These are phyloP conservation scores for Spodoptera frugiperda DNA, from an alignment of 1,140 invertebrate genomes.

Conservation along the genomic window DNA sequence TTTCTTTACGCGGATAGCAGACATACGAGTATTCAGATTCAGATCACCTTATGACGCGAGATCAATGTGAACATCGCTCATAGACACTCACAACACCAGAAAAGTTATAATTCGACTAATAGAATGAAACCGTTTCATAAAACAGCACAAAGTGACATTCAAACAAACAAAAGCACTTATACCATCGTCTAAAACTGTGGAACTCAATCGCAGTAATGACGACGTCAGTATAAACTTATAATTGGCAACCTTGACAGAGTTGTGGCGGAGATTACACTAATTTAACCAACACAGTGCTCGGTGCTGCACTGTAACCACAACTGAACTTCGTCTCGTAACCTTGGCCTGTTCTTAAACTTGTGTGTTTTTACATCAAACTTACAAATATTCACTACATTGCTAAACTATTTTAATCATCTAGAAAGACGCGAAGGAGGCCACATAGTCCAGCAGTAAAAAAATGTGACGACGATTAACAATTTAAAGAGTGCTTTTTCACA, in stretches of 20 bases:
- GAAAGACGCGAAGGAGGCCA: no score
- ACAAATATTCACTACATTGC: not conserved
- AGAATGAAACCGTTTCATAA: no score
- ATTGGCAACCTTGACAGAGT: conserved; percentile 66
- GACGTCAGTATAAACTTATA: conserved; percentile 50
- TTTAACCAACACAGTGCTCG: conserved; percentile 53
- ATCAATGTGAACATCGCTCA: no score
- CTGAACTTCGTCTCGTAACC: conserved; percentile 62
- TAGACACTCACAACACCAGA: no score
- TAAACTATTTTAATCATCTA: no score
- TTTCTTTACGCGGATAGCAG: no score
- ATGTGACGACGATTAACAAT: no score
- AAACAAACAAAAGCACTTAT: not conserved
- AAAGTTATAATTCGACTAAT: no score
- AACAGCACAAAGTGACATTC: not conserved
- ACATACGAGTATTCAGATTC: no score
- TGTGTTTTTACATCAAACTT: conserved; percentile 8
- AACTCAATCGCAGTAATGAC: conserved; percentile 42
- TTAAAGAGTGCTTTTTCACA: no score
- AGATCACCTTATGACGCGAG: no score
- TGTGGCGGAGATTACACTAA: conserved; percentile 73
- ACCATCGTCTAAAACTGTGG: not conserved
- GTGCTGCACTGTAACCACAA: conserved; percentile 58
- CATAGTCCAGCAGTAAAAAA: no score
- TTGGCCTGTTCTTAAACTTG: conserved; percentile 48